Base-by-base conservation (phyloP, 2,888 invertebrate genomes). In the Choreutis nemorana region DNA sequence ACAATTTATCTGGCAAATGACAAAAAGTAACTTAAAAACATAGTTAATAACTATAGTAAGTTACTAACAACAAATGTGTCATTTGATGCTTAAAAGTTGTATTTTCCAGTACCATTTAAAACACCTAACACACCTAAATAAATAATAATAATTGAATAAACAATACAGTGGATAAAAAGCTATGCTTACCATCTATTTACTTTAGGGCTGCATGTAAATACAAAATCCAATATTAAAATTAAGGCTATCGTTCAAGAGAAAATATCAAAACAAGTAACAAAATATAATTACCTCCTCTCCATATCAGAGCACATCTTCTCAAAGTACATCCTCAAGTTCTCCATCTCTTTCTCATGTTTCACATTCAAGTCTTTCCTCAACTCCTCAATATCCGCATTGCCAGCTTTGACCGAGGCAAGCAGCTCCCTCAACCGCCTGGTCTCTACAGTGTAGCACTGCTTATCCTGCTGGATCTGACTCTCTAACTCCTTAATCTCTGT, bases 301-400 rank as follows among this genome's bases (percentile, higher is more conserved):
- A 91, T 81, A 45, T 91, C 89, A 1, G 86, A 81, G 52, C 90
- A 91, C 52, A 90, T 90, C 48, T 86, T 82, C 50, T 91, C 91
- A 50, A 90, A 91, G 49, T 91, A 91, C 6, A 83, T 87, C 25
- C 91, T 77, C 30, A 91, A 57, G 50, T 90, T 87, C 55, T 90
- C 90, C 86, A 91, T 87, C 56, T 91, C 89, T 37, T 83, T 84
- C 18, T 85, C 79, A 62, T 91, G 90, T 45, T 85, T 85, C 3
- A 63, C 51, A 30, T 85, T 84, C 14, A 89, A 58, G 45, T 88
- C 88, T 14, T 73, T 60, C 30, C 81, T 70, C 23, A 87, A 43
- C 9, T 78, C 73, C 7, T 81, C 68, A 11, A 87, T 58, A 33
- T 83, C 83, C 0, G 70, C 73, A 31, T 81, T 79, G 2, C 83